Percentiles rank a stretch among this genome's conserved stretches.
phyloP scores from a whole-genome alignment of 2,797 vertebrate genomes.

The Sus cebifrons region DNA sequence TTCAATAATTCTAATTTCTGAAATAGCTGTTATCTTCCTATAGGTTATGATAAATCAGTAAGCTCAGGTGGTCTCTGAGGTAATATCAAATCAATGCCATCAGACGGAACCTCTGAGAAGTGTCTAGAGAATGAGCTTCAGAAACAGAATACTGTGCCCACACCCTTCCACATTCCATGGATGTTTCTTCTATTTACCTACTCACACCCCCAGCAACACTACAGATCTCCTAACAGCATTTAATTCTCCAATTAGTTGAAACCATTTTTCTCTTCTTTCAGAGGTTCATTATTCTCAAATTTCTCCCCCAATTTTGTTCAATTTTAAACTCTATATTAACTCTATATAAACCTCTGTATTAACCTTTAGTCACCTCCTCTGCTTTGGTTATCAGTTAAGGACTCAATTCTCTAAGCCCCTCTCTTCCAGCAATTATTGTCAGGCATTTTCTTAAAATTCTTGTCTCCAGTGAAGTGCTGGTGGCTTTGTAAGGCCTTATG shows the following conservation, averaged over 20 bases:
- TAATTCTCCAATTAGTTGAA: not conserved
- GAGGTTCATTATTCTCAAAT: not conserved
- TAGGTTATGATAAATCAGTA: not conserved
- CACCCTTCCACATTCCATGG: not conserved
- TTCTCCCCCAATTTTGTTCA: not conserved
- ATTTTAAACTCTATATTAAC: not conserved
- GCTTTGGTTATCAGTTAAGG: not conserved
- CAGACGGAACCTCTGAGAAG: not conserved
- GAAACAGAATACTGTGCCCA: not conserved
- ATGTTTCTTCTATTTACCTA: not conserved
- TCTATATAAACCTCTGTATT: not conserved
- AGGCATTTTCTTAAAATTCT: not conserved
- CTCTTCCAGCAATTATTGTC: not conserved
- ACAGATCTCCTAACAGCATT: not conserved
- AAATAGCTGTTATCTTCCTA: conserved; percentile 6
- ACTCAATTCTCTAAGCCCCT: not conserved
- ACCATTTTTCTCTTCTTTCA: not conserved
- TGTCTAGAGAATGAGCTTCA: not conserved
- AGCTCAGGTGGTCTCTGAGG: not conserved
- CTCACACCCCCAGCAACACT: not conserved
- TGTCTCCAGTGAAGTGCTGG: not conserved
- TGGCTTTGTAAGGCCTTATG: not conserved
- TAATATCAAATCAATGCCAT: not conserved
- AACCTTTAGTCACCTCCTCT: not conserved
- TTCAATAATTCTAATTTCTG: not conserved